phyloP scores from a whole-genome alignment of 2,797 vertebrate species.

The Hoplostethus atlanticus region DNA sequence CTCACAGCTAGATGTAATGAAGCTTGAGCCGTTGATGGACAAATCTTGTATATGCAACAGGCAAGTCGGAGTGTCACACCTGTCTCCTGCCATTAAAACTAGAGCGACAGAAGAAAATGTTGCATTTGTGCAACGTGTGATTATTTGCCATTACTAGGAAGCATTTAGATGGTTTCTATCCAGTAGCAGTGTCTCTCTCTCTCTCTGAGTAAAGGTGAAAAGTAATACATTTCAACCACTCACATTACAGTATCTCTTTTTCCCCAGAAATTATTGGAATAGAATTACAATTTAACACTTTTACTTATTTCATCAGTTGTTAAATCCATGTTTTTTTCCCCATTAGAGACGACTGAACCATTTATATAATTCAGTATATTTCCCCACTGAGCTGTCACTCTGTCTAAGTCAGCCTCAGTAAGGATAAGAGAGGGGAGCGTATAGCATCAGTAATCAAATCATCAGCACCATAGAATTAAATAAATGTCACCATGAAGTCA shows the following conservation, averaged over 20 bases:
- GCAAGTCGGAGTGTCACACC: slow-evolving; percentile 10
- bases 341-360: background rate
- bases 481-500: slow-evolving; percentile 3
- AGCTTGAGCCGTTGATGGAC: background rate
- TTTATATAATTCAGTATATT: background rate
- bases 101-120: background rate
- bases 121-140: background rate
- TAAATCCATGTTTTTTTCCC: background rate
- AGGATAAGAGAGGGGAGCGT: background rate
- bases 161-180: background rate
- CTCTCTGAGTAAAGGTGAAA: background rate
- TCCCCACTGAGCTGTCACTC: background rate
- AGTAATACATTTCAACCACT: background rate
- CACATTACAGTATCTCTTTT: no score
- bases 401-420: background rate
- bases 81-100: slow-evolving; percentile 11
- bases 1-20: slow-evolving; percentile 8
- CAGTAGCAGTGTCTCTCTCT: background rate
- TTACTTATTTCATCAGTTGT: background rate
- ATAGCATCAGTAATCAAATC: background rate
- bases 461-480: background rate
- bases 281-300: background rate
- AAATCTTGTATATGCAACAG: slow-evolving; percentile 9
- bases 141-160: background rate
- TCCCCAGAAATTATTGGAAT: no score